Conservation (phyloP, 2,797 vertebrate species). For the Rhinatrema bivittatum region DNA sequence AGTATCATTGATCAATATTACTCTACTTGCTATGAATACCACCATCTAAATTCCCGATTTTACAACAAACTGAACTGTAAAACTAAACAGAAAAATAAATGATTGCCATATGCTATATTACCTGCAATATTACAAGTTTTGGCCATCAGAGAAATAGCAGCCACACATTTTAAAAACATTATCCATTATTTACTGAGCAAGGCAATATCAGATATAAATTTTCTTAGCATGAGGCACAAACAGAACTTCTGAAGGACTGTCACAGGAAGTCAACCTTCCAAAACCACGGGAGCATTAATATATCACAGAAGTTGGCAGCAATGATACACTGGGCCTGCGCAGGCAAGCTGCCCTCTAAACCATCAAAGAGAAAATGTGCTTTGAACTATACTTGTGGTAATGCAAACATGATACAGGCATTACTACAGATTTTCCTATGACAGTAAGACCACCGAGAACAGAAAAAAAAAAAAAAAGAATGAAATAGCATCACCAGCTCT, state of each 20-base stretch:
- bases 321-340: background rate
- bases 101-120: too few species aligned
- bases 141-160: too few species aligned
- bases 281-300: background rate
- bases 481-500: constrained; percentile 1
- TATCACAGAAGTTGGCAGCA: constrained; percentile 4
- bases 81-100: too few species aligned
- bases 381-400: constrained; percentile 10
- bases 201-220: constrained; percentile 5
- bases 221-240: background rate
- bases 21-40: too few species aligned
- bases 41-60: too few species aligned
- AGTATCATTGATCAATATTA: too few species aligned
- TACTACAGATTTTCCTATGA: background rate
- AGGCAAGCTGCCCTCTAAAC: background rate
- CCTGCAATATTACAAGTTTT: too few species aligned
- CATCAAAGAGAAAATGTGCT: constrained; percentile 20
- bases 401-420: constrained; percentile 2
- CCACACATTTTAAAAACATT: too few species aligned
- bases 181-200: background rate
- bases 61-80: too few species aligned
- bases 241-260: background rate
- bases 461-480: background rate
- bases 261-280: constrained; percentile 1
- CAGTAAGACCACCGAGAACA: background rate